A percentile compares a stretch with the other conserved stretches of the same genome.
phyloP scores from a whole-genome alignment of 2,888 invertebrate genomes.

The Iselma pallidipennis region DNA sequence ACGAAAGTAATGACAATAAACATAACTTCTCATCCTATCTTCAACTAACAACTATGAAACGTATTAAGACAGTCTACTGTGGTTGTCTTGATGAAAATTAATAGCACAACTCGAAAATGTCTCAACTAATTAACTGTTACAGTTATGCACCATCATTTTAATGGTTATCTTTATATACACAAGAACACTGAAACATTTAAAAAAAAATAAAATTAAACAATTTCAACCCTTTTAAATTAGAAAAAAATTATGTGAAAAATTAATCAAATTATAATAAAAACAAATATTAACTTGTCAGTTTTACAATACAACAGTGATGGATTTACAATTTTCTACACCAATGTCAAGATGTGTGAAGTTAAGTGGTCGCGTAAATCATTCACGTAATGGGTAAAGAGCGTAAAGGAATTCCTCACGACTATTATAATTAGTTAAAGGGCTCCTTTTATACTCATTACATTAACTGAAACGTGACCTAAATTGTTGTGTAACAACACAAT shows the following conservation, averaged over 20 bases:
- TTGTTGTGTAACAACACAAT: constrained; percentile 3
- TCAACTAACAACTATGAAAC: constrained; percentile 5
- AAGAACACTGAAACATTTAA: not conserved
- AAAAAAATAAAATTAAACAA: not conserved
- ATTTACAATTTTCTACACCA: constrained; percentile 20
- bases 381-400: constrained; percentile 19
- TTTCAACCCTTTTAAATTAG: not conserved
- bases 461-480: constrained; percentile 14
- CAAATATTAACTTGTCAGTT: constrained; percentile 8
- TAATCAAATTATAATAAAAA: constrained; percentile 10
- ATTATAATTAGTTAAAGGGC: constrained; percentile 18
- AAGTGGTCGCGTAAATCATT: constrained; percentile 21
- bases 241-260: constrained; percentile 5
- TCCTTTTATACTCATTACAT: constrained; percentile 6
- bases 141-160: constrained; percentile 1
- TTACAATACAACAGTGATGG: constrained; percentile 19
- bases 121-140: not conserved
- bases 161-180: not conserved
- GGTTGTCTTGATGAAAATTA: constrained; percentile 4
- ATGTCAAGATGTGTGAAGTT: constrained; percentile 13
- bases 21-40: constrained; percentile 27
- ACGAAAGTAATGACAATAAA: constrained; percentile 43
- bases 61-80: constrained; percentile 1
- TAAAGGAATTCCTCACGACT: constrained; percentile 18
- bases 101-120: constrained; percentile 3